Percentiles rank a stretch among this genome's conserved stretches.
Evolutionary conservation across 2,113 vertebrate species (phyloP).

Genomic region (Cinclus cinclus): DNA sequence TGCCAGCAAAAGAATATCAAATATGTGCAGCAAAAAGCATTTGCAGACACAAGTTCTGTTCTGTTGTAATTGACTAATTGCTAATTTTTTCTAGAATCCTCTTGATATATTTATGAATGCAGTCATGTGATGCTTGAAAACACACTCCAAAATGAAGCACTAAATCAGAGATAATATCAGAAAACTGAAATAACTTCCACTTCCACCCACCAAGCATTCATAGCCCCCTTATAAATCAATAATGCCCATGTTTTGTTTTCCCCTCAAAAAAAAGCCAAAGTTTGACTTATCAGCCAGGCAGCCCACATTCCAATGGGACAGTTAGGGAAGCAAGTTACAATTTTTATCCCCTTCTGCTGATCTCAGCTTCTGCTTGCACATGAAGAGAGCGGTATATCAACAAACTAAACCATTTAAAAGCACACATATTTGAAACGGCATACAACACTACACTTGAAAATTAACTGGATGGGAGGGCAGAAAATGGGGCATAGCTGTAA

Average conservation of each 20-base stretch:
- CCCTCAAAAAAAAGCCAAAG: background rate
- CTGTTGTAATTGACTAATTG: constrained; percentile 24
- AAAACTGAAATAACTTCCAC: background rate
- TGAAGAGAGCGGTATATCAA: constrained; percentile 16
- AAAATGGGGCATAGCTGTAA: constrained; percentile 36
- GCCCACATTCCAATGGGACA: background rate
- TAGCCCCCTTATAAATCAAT: background rate
- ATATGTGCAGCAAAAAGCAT: constrained; percentile 9
- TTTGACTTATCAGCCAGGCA: background rate
- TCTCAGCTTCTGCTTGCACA: background rate
- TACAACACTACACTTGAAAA: constrained; percentile 35
- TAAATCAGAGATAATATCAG: background rate
- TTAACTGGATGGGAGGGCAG: constrained; percentile 30
- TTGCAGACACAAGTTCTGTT: constrained; percentile 14
- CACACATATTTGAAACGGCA: background rate
- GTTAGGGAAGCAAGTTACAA: background rate
- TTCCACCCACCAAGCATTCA: background rate
- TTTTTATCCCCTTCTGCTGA: background rate
- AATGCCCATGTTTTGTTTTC: background rate
- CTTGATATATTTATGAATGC: constrained; percentile 12
- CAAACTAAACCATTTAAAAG: constrained; percentile 2
- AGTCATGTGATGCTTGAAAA: background rate
- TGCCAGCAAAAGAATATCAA: constrained; percentile 16
- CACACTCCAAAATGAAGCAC: background rate
- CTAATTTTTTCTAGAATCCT: background rate